Evolutionary conservation across 2,888 invertebrate species (phyloP), one percentile per base, ranked within the genome.

Genomic region (Adelphocoris suturalis): DNA sequence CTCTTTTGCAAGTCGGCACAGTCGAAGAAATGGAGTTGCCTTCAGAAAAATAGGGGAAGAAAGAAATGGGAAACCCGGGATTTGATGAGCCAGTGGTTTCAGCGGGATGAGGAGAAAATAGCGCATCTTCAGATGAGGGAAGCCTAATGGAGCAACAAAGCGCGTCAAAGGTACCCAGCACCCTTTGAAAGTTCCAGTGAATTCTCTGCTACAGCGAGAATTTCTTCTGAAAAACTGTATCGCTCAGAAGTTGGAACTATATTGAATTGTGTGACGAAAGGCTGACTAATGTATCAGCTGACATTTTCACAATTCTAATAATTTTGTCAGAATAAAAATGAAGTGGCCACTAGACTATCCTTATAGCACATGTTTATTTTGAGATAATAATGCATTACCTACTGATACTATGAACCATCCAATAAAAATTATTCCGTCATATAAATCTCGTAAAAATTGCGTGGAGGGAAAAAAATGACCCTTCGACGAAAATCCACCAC

Each of bases 61-160:
- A 19, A 61, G 61, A n/a, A 61, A n/a, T 4, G 9, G n/a, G n/a
- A 11, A 61, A 61, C 14, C 9, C 61, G 61, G n/a, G 61, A 61
- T 61, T 61, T 61, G 61, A 61, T 61, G 61, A 61, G 61, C 61
- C n/a, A n/a, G 19, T 13, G n/a, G 61, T 61, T 61, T 61, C n/a
- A 61, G 37, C 37, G n/a, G 19, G 61, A n/a, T 9, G 61, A 61
- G n/a, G 61, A n/a, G 1, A 61, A 61, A 61, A 61, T 61, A 61
- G 61, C 9, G 61, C 14, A 61, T 61, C 61, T 61, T 61, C 61
- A 19, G 19, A 61, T 16, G 61, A 16, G 19, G 61, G 61, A 61
- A 61, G 61, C n/a, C 1, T 61, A 61, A 61, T 61, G 61, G 61
- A 61, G 61, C 61, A n/a, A 19, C 19, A 61, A 16, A 61, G 61